Evolutionary conservation across 2,113 vertebrate species (phyloP).

Genomic region (Quiscalus mexicanus): DNA sequence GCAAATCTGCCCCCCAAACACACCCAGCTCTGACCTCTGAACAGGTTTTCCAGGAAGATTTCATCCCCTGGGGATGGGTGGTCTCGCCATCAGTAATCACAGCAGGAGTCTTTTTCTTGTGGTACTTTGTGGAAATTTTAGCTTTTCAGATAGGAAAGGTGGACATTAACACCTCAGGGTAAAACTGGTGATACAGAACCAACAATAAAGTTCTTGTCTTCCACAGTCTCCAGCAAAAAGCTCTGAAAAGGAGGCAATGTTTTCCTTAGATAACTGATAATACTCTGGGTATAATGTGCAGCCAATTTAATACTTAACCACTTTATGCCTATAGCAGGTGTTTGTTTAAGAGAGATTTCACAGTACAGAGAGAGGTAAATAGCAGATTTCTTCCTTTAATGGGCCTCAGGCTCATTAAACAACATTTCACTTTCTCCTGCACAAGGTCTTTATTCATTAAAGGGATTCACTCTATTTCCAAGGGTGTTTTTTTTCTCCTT

Average conservation of each 20-base stretch:
- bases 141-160: background rate
- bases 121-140: background rate
- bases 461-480: slow-evolving; percentile 13
- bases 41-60: background rate
- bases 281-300: slow-evolving; percentile 31
- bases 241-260: slow-evolving; percentile 30
- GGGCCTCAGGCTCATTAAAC: slow-evolving; percentile 29
- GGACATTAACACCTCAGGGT: background rate
- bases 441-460: slow-evolving; percentile 21
- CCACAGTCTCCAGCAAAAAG: background rate
- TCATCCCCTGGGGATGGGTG: background rate
- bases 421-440: background rate
- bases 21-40: background rate
- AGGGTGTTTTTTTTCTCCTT: background rate
- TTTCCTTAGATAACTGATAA: slow-evolving; percentile 57
- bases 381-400: slow-evolving; percentile 44
- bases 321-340: slow-evolving; percentile 34
- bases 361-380: slow-evolving; percentile 23
- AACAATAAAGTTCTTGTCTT: slow-evolving; percentile 49
- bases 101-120: background rate
- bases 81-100: background rate
- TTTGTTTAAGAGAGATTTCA: slow-evolving; percentile 55
- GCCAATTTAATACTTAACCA: slow-evolving; percentile 45
- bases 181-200: background rate
- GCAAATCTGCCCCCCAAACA: background rate